Conservation (phyloP, 1,140 invertebrate genomes). For the Drosophila erecta region DNA sequence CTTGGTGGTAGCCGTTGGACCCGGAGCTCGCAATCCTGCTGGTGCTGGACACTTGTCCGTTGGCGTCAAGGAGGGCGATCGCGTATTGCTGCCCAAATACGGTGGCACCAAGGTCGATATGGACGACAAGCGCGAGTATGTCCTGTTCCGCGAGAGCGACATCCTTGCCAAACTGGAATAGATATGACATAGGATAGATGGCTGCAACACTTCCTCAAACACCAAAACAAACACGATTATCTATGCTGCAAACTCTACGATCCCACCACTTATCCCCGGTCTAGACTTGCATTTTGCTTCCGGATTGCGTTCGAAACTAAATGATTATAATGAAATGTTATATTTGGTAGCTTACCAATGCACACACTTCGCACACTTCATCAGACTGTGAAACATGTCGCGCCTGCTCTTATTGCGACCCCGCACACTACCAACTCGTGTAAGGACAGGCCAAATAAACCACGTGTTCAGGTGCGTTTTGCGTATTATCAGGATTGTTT, state of each 20-base stretch:
- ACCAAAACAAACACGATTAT: not conserved
- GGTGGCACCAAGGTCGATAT: constrained; percentile 96
- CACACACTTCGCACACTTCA: not conserved
- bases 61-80: constrained; percentile 95
- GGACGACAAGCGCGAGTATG: constrained; percentile 94
- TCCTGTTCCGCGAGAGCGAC: constrained; percentile 97
- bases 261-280: not conserved
- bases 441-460: constrained; percentile 18
- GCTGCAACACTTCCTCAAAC: not conserved
- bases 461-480: constrained; percentile 1
- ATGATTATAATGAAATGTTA: constrained; percentile 73
- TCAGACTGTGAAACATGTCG: not conserved
- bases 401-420: not conserved
- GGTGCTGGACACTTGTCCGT: constrained; percentile 93
- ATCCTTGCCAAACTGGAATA: constrained; percentile 96
- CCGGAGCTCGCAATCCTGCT: constrained; percentile 94
- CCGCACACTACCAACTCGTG: not conserved
- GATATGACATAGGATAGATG: not conserved
- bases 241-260: not conserved
- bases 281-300: constrained; percentile 9
- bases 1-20: constrained; percentile 97
- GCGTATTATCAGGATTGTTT: not conserved
- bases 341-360: constrained; percentile 59
- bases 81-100: constrained; percentile 98
- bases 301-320: constrained; percentile 73